A percentile compares a stretch with the other conserved stretches of the same genome.
These are phyloP conservation scores for Botrylloides violaceus DNA, from an alignment of 23 tunicate species.

Conservation along the genomic window DNA sequence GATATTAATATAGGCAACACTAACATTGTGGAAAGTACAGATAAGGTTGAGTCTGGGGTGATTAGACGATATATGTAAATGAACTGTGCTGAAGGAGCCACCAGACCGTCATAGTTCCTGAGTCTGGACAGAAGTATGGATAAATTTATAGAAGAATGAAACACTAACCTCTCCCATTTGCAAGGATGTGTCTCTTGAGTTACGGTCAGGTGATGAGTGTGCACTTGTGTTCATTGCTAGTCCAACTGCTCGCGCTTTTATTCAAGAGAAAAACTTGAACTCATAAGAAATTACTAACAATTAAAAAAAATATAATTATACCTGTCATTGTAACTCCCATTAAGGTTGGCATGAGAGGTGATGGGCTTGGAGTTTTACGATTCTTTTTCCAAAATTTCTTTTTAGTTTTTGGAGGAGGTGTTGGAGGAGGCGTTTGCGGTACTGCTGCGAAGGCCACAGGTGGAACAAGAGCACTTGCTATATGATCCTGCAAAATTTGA, in stretches of 20 bases:
- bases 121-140: neutral
- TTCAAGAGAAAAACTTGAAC: no score
- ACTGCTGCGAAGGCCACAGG: conserved; percentile 83
- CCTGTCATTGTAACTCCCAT: conserved; percentile 50
- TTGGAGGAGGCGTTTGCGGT: conserved; percentile 75
- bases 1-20: no score
- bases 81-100: no score
- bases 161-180: neutral
- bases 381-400: conserved; percentile 29
- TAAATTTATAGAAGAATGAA: no score
- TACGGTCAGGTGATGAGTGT: conserved; percentile 4
- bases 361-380: conserved; percentile 21
- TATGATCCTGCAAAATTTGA: no score
- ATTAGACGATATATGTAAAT: no score
- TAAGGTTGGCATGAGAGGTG: conserved; percentile 52
- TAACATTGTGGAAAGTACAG: no score
- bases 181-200: neutral
- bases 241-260: conserved; percentile 10
- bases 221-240: conserved; percentile 15
- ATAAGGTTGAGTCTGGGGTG: no score
- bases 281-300: neutral
- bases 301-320: conserved; percentile 5
- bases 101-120: no score
- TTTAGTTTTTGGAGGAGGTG: conserved; percentile 28
- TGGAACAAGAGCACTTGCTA: conserved; percentile 73